Conservation (phyloP, 1,140 invertebrate genomes). For the Hetaerina americana region DNA sequence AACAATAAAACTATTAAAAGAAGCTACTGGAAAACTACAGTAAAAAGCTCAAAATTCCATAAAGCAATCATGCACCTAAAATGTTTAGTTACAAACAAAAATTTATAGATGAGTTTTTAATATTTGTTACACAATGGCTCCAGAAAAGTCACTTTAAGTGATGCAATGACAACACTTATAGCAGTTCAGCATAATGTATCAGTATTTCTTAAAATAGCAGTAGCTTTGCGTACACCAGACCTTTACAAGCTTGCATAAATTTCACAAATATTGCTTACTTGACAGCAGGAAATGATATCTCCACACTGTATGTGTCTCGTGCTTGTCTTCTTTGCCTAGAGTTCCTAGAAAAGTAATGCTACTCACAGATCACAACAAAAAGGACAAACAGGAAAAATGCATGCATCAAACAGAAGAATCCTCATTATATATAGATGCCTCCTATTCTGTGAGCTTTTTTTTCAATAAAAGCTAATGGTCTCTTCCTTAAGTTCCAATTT, state of each 20-base stretch:
- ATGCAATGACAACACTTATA: too few species aligned
- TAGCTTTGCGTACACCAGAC: not conserved
- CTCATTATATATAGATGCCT: not conserved
- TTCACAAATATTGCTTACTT: conserved; percentile 53
- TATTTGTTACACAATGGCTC: too few species aligned
- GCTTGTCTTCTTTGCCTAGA: conserved; percentile 18
- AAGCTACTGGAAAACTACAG: too few species aligned
- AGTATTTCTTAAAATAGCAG: not conserved
- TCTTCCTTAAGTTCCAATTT: too few species aligned
- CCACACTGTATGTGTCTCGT: conserved; percentile 73
- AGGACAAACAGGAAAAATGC: not conserved
- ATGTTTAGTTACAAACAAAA: too few species aligned
- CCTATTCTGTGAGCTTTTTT: too few species aligned
- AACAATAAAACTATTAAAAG: too few species aligned
- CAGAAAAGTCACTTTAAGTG: too few species aligned
- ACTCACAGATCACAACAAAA: conserved; percentile 3
- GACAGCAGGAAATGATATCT: conserved; percentile 80
- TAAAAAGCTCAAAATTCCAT: too few species aligned
- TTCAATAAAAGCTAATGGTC: too few species aligned
- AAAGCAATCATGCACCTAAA: too few species aligned
- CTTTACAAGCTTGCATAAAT: not conserved
- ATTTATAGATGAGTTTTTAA: too few species aligned
- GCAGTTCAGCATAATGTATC: not conserved
- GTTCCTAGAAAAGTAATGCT: conserved; percentile 6
- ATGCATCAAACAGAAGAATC: not conserved